These are phyloP conservation scores for Eupithecia centaureata DNA, from an alignment of 2,888 invertebrate genomes.

Conservation along the genomic window DNA sequence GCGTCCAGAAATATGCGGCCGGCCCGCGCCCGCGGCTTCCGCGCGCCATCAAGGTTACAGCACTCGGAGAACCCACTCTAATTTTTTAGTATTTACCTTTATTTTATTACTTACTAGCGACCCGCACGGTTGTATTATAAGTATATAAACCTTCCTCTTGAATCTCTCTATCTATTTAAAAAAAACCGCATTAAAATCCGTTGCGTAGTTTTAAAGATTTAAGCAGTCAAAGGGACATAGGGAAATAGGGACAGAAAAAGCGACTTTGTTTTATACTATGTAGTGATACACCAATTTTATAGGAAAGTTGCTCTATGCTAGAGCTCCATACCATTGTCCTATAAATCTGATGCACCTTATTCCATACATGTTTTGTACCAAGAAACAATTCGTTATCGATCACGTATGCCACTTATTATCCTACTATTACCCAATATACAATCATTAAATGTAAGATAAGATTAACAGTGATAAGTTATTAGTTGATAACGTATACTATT, in stretches of 20 bases:
- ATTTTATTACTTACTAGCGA: too few species aligned
- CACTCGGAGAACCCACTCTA: neutral
- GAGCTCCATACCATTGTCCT: neutral
- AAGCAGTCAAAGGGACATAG: too few species aligned
- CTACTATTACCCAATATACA: constrained; percentile 1
- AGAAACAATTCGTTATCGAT: neutral
- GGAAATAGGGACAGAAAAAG: too few species aligned
- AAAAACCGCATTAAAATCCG: too few species aligned
- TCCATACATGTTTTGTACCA: neutral
- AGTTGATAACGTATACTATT: too few species aligned
- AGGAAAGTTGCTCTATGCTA: too few species aligned
- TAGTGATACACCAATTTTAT: too few species aligned
- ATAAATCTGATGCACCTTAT: neutral
- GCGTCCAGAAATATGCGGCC: constrained; percentile 69
- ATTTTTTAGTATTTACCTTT: neutral
- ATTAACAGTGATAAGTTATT: neutral
- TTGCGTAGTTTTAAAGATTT: too few species aligned
- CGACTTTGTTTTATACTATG: too few species aligned
- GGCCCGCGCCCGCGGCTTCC: constrained; percentile 51
- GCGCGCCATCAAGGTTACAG: constrained; percentile 51
- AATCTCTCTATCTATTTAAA: too few species aligned
- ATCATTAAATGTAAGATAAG: neutral
- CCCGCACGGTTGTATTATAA: too few species aligned
- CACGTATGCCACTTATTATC: neutral
- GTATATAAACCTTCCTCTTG: too few species aligned